phyloP scores from a whole-genome alignment of 2,888 invertebrate genomes.

The Netelia inedita region DNA sequence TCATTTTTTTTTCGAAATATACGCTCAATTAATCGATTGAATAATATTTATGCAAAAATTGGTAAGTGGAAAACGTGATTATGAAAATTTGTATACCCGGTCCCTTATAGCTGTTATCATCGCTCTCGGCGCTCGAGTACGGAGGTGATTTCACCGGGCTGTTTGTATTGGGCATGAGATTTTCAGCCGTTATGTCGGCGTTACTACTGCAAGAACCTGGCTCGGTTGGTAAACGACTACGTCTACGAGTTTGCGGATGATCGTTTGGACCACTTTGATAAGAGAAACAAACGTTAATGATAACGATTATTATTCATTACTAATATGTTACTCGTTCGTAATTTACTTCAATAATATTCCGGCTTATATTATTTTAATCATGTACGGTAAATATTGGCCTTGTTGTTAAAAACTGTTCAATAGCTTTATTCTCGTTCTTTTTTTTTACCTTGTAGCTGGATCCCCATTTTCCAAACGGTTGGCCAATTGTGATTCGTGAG shows the following conservation, averaged over 20 bases:
- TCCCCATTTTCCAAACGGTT: conserved; percentile 87
- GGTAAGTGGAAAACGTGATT: not conserved
- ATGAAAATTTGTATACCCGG: conserved; percentile 74
- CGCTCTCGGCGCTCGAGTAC: conserved; percentile 85
- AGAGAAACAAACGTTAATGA: conserved; percentile 1
- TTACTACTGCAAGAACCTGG: conserved; percentile 86
- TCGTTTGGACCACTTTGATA: conserved; percentile 79
- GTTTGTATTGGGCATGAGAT: conserved; percentile 78
- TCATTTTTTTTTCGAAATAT: not conserved
- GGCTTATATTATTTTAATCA: conserved; percentile 12
- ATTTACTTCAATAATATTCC: conserved; percentile 10
- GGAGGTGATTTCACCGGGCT: conserved; percentile 89
- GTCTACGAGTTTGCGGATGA: conserved; percentile 80
- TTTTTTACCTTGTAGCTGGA: conserved; percentile 81
- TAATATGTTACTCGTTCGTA: conserved; percentile 23
- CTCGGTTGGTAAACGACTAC: conserved; percentile 88
- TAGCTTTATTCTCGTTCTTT: not conserved
- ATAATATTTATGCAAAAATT: not conserved
- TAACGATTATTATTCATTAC: conserved; percentile 27
- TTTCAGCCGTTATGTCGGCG: conserved; percentile 80
- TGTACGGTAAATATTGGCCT: not conserved
- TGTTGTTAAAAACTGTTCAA: not conserved
- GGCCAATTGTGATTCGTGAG: conserved; percentile 95
- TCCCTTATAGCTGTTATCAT: conserved; percentile 86
- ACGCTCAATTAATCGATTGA: not conserved